Conservation (phyloP, 2,113 vertebrate genomes). For the Triplophysa tibetana region DNA sequence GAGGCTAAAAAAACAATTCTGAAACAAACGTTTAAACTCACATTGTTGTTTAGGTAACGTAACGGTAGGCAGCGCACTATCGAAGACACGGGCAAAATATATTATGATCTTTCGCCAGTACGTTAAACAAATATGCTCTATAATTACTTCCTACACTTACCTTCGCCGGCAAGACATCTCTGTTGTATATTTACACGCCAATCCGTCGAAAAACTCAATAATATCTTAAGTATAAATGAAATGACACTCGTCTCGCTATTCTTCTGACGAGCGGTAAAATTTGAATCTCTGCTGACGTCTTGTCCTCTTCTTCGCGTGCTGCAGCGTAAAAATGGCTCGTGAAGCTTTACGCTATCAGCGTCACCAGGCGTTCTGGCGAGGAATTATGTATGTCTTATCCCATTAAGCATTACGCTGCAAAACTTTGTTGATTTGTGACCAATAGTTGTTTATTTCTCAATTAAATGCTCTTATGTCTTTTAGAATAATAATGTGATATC, state of each 20-base stretch:
- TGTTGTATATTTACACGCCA: not conserved
- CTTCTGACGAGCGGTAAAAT: constrained; percentile 32
- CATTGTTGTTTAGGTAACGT: too few species aligned
- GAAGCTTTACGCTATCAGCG: not conserved
- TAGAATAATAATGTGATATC: too few species aligned
- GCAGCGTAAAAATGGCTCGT: not conserved
- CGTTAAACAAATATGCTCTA: too few species aligned
- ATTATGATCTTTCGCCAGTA: too few species aligned
- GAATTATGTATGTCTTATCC: not conserved
- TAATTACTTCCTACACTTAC: constrained; percentile 22
- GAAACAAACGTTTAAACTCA: too few species aligned
- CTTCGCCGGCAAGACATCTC: constrained; percentile 55
- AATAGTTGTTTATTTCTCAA: not conserved
- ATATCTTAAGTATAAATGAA: not conserved
- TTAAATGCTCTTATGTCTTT: too few species aligned
- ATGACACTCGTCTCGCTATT: not conserved
- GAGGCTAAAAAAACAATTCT: too few species aligned
- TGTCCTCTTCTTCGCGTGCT: constrained; percentile 1
- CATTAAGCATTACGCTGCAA: too few species aligned
- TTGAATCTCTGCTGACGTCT: constrained; percentile 46
- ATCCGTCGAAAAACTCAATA: not conserved
- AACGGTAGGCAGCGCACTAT: not conserved
- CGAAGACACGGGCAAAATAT: not conserved
- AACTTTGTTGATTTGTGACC: not conserved
- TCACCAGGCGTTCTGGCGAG: constrained; percentile 2